Evolutionary conservation across 2,888 invertebrate species (phyloP).

Genomic region (Acrobeloides nanus): DNA sequence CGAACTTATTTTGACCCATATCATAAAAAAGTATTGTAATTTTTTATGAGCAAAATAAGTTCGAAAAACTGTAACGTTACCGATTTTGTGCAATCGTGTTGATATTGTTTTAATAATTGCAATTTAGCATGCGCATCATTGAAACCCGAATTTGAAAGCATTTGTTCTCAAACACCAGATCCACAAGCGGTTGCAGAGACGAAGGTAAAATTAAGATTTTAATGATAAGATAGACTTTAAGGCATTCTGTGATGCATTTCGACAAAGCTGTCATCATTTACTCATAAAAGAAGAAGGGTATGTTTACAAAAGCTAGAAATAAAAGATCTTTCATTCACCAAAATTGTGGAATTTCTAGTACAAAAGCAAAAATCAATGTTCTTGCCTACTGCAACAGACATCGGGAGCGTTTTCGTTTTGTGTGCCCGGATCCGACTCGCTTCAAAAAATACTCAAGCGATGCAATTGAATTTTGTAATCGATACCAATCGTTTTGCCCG

Average conservation of each 20-base stretch:
- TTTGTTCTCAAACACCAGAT: constrained; percentile 10
- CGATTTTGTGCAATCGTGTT: not conserved
- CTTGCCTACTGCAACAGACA: constrained; percentile 14
- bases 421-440: constrained; percentile 18
- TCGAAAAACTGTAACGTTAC: not conserved
- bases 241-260: constrained; percentile 18
- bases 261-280: constrained; percentile 9
- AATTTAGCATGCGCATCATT: constrained; percentile 6
- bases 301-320: not conserved
- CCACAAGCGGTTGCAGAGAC: constrained; percentile 12
- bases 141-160: constrained; percentile 9
- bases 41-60: too few species aligned
- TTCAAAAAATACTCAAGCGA: constrained; percentile 14
- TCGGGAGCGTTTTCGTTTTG: constrained; percentile 16
- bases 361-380: not conserved
- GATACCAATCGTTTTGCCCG: constrained; percentile 13
- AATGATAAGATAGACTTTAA: too few species aligned
- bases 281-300: not conserved
- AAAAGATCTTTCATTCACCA: too few species aligned
- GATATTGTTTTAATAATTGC: not conserved
- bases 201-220: too few species aligned
- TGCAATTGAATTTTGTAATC: constrained; percentile 16
- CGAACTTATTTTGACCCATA: too few species aligned
- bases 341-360: too few species aligned
- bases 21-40: too few species aligned